Conservation (phyloP, 2,888 invertebrate genomes). For the Apotomis betuletana region DNA sequence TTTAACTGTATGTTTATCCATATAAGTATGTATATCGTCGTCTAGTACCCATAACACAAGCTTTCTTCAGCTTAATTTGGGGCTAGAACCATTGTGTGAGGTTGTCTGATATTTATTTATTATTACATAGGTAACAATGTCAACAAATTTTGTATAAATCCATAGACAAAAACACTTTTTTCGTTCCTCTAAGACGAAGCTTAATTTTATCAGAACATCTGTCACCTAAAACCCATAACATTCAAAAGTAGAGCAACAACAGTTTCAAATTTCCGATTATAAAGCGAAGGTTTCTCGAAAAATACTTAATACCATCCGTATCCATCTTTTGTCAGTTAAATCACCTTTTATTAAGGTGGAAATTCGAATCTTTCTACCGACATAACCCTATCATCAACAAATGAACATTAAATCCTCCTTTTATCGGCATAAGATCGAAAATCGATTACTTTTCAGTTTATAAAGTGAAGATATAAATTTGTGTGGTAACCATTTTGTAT, state of each 20-base stretch:
- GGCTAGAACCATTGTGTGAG: no score
- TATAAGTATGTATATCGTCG: no score
- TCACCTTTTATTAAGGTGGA: conserved; percentile 41
- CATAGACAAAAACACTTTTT: neutral
- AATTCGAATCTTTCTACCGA: conserved; percentile 38
- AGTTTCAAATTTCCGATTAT: conserved; percentile 41
- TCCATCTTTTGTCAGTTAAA: conserved; percentile 41
- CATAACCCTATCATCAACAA: neutral
- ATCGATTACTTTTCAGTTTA: neutral
- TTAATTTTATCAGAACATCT: conserved; percentile 29
- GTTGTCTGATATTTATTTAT: no score
- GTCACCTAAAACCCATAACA: conserved; percentile 20
- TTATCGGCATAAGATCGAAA: neutral
- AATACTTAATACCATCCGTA: conserved; percentile 44
- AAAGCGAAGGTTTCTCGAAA: conserved; percentile 41
- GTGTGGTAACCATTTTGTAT: conserved; percentile 25
- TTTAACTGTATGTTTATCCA: no score
- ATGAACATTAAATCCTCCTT: neutral
- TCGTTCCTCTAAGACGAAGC: neutral
- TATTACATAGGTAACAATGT: no score
- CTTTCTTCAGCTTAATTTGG: no score
- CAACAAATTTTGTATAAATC: neutral
- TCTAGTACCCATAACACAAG: no score
- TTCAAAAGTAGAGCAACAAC: conserved; percentile 34
- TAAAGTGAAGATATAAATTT: conserved; percentile 6